Evolutionary conservation across 2,888 invertebrate species (phyloP).

Genomic region (Dasypogon diadema): DNA sequence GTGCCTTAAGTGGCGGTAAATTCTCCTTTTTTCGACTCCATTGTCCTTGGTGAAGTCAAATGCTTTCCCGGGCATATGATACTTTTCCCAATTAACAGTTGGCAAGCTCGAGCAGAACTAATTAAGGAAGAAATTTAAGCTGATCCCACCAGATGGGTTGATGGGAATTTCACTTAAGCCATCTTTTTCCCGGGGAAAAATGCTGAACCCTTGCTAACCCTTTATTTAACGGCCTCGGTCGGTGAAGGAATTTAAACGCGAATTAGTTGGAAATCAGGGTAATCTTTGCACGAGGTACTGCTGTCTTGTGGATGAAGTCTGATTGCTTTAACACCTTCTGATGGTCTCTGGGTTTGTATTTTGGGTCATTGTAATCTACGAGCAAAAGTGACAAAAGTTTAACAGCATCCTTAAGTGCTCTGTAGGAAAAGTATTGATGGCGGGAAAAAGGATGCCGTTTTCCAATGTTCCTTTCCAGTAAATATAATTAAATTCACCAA

Average conservation of each 20-base stretch:
- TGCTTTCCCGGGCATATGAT: slow-evolving; percentile 19
- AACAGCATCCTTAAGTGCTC: too few relatives aligned
- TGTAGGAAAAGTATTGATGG: too few relatives aligned
- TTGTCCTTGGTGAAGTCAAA: slow-evolving; percentile 35
- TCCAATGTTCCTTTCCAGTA: too few relatives aligned
- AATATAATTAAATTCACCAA: too few relatives aligned
- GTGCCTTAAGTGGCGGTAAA: slow-evolving; percentile 34
- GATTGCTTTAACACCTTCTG: background rate
- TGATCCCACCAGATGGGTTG: slow-evolving; percentile 4
- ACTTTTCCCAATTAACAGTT: slow-evolving; percentile 48
- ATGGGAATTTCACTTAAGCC: slow-evolving; percentile 11
- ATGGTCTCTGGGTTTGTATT: too few relatives aligned
- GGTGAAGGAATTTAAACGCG: slow-evolving; percentile 17
- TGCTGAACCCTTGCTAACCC: slow-evolving; percentile 30
- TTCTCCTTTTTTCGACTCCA: slow-evolving; percentile 19
- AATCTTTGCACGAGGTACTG: background rate
- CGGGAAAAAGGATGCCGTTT: too few relatives aligned
- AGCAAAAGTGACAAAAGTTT: too few relatives aligned
- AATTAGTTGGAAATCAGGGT: slow-evolving; percentile 29
- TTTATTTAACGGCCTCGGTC: slow-evolving; percentile 4
- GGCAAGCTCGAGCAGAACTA: slow-evolving; percentile 18
- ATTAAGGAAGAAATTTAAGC: slow-evolving; percentile 30
- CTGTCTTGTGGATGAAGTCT: background rate
- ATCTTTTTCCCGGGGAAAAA: slow-evolving; percentile 14
- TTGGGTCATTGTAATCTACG: too few relatives aligned